Base-by-base conservation (phyloP, 2,888 invertebrate species). In the Ceramica pisi region DNA sequence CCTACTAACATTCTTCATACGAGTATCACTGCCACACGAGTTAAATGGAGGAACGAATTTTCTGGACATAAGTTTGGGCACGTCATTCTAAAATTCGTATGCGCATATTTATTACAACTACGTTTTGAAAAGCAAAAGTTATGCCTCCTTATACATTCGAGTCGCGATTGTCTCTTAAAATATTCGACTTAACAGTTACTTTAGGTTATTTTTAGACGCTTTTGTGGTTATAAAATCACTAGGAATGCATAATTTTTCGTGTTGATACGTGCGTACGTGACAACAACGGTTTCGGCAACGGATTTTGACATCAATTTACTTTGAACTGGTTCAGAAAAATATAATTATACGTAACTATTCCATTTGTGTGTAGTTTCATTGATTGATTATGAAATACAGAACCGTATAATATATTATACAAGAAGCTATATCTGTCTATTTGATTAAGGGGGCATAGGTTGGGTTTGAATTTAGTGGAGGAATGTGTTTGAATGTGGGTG, bases 91-190 rank as follows among this genome's bases (percentile, higher is more conserved):
- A 65, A 60, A 74, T 81, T 74, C 53, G n/a, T 84, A 82, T 82
- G 82, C 84, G 82, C 82, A 84, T 84, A 81, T 59, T 83, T 83
- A 80, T 53, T 44, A 50, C 41, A 38, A 23, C 31, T 64, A 59
- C 46, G 61, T 50, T 67, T 71, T 78, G 71, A 82, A 82, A 82
- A 84, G 63, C 80, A 82, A 84, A 78, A 72, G 79, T 82, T 55
- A 38, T 56, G 55, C 55, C 67, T 67, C 19, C 48, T 44, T 68
- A 63, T 35, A 67, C 60, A 72, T 82, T 82, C 75, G 35, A 56
- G 38, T 46, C 48, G 70, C 85, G 46, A 84, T 84, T 75, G 64
- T 78, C 61, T 63, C 60, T 61, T 82, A 78, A 78, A 81, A 69
- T 81, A 71, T 73, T 79, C 79, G 38, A 64, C 64, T 23, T 78